Percentiles rank a stretch among this genome's conserved stretches.
Evolutionary conservation across 2,113 vertebrate species (phyloP).

Genomic region (Macrotus californicus): DNA sequence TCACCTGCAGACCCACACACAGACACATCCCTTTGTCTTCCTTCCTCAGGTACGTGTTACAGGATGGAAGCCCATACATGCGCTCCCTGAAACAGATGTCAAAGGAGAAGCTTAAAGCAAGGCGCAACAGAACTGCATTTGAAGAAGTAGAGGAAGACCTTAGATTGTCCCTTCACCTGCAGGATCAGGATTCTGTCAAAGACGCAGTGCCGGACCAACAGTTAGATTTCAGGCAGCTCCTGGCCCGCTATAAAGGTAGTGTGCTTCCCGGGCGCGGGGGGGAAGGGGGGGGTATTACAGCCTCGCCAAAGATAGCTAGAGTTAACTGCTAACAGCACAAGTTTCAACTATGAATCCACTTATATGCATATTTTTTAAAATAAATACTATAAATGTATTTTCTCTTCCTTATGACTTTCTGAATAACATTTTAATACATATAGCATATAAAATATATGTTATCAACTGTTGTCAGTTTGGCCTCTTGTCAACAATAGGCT

Average conservation of each 20-base stretch:
- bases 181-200: slow-evolving; percentile 80
- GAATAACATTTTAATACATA: neutral
- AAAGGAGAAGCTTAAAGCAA: slow-evolving; percentile 74
- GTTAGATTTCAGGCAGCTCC: slow-evolving; percentile 89
- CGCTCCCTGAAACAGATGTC: slow-evolving; percentile 84
- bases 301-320: neutral
- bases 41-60: slow-evolving; percentile 87
- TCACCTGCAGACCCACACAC: neutral
- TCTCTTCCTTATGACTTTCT: neutral
- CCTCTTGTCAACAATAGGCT: neutral
- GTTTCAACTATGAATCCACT: neutral
- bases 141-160: slow-evolving; percentile 88
- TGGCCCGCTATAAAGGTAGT: slow-evolving; percentile 88
- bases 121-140: slow-evolving; percentile 78
- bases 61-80: slow-evolving; percentile 90
- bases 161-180: slow-evolving; percentile 82
- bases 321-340: neutral
- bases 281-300: neutral
- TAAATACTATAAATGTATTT: neutral
- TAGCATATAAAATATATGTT: neutral
- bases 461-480: neutral
- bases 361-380: neutral
- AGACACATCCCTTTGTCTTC: neutral
- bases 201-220: slow-evolving; percentile 93
- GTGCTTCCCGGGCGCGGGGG: no score